phyloP scores from a whole-genome alignment of 2,797 vertebrate genomes.

The Pogonophryne albipinna region DNA sequence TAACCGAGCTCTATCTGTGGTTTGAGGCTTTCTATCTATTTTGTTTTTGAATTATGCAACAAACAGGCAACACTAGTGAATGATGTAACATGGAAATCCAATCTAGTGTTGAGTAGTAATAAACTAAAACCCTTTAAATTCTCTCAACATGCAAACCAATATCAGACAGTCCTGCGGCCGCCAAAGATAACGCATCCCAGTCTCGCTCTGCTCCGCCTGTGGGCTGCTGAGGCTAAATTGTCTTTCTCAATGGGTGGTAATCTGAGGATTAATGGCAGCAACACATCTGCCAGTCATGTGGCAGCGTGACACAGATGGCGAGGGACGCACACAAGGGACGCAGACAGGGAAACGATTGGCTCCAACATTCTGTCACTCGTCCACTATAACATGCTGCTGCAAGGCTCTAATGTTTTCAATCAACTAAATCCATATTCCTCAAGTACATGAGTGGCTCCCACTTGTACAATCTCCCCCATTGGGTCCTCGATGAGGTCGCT shows the following conservation, averaged over 20 bases:
- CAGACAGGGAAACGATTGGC: slow-evolving; percentile 42
- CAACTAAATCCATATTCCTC: slow-evolving; percentile 42
- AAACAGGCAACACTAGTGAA: slow-evolving; percentile 42
- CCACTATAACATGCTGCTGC: slow-evolving; percentile 45
- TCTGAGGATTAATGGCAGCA: slow-evolving; percentile 78
- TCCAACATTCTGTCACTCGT: slow-evolving; percentile 60
- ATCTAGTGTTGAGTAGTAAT: slow-evolving; percentile 19
- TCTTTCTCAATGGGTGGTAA: slow-evolving; percentile 70
- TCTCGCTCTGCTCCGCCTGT: slow-evolving; percentile 40
- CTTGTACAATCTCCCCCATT: neutral
- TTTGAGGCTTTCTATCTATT: slow-evolving; percentile 33
- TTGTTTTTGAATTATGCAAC: slow-evolving; percentile 64
- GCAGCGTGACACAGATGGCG: slow-evolving; percentile 73
- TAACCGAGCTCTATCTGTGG: slow-evolving; percentile 24
- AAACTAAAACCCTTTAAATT: slow-evolving; percentile 36
- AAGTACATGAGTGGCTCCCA: slow-evolving; percentile 20
- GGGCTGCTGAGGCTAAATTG: slow-evolving; percentile 53
- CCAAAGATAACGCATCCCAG: slow-evolving; percentile 48
- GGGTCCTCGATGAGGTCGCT: neutral
- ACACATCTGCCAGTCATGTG: slow-evolving; percentile 77
- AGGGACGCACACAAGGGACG: slow-evolving; percentile 52
- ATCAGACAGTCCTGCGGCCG: slow-evolving; percentile 8
- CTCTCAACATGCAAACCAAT: slow-evolving; percentile 29
- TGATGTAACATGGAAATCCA: slow-evolving; percentile 48
- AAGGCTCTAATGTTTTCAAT: slow-evolving; percentile 53